Base-by-base conservation (phyloP, 1,140 invertebrate species). In the Maniola jurtina region DNA sequence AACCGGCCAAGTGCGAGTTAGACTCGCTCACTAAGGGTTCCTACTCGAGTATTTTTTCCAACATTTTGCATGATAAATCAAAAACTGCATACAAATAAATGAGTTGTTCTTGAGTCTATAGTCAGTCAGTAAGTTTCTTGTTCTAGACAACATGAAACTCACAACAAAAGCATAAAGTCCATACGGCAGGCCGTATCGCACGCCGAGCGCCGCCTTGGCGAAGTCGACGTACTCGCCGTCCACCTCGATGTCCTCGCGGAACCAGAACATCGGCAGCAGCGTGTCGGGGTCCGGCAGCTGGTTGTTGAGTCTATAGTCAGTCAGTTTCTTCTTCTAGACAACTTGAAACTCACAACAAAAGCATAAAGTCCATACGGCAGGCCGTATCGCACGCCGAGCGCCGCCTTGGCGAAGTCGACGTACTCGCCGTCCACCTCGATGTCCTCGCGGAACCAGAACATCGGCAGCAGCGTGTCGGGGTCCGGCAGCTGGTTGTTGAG, bases 381-480 rank as follows among this genome's bases (percentile, higher is more conserved):
- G 16, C 83, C 81, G 40, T 73, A 73, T 0, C 78, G 66, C 11
- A 89, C 42, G n/a, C 70, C 68, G 1, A 88, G 66, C 5, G 86
- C 89, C 13, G 93, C 76, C 75, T 92, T 93, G 0, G 94, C 92
- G 80, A 91, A 77, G 35, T 73, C 79, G 0, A 93, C 92, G 61
- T 94, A 92, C 35, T 93, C 81, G 15, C 91, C 70, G 11, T 92
- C 93, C n/a, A 95, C 85, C 40, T 86, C 66, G 16, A 93, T 93
- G 64, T 92, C 91, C 86, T 96, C 95, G 13, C 92, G 87, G 84
- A 96, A 96, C 95, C 95, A 96, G 64, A 96, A 86, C 88, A 95
- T 93, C 15, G 95, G 95, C 61, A 95, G 86, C 85, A 86, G 69
- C 34, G 75, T 77, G 58, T 89, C 82, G 0, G 71, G 48, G 65